A percentile compares a stretch with the other conserved stretches of the same genome.
Conservation (phyloP, 2,888 invertebrate genomes). For the Lumbricus terrestris region DNA sequence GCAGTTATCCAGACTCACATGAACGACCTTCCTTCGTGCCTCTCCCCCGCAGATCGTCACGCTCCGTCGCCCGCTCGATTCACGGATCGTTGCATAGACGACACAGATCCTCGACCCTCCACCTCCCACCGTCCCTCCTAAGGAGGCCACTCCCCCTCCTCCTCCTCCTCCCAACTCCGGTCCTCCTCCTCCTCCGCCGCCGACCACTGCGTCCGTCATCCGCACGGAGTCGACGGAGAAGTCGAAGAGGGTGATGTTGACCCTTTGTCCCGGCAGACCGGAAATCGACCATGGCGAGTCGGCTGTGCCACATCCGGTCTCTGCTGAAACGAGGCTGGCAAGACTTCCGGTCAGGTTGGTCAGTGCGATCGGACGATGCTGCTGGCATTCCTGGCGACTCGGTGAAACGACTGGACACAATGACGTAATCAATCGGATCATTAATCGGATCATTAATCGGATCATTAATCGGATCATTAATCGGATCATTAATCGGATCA, state of each 20-base stretch:
- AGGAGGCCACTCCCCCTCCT: too few species aligned
- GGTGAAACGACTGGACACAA: slow-evolving; percentile 17
- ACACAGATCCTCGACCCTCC: slow-evolving; percentile 13
- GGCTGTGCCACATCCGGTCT: slow-evolving; percentile 21
- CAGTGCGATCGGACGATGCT: not conserved
- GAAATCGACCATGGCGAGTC: slow-evolving; percentile 15
- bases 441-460: not conserved
- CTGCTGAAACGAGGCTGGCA: not conserved
- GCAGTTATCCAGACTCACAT: slow-evolving; percentile 9
- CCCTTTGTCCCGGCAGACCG: slow-evolving; percentile 19
- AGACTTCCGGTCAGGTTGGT: slow-evolving; percentile 12
- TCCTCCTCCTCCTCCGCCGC: not conserved
- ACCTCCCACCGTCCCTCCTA: not conserved
- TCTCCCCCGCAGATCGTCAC: slow-evolving; percentile 21
- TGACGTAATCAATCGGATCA: not conserved
- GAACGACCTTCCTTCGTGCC: not conserved
- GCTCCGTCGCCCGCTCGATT: not conserved
- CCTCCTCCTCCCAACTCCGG: not conserved
- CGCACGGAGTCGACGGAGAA: slow-evolving; percentile 18
- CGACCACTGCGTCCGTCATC: not conserved
- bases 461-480: not conserved
- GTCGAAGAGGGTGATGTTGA: slow-evolving; percentile 20
- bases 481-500: too few species aligned
- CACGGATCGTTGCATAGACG: slow-evolving; percentile 22
- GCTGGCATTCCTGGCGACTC: not conserved